phyloP scores from a whole-genome alignment of 2,113 vertebrate species.

The Triplophysa dalaica region DNA sequence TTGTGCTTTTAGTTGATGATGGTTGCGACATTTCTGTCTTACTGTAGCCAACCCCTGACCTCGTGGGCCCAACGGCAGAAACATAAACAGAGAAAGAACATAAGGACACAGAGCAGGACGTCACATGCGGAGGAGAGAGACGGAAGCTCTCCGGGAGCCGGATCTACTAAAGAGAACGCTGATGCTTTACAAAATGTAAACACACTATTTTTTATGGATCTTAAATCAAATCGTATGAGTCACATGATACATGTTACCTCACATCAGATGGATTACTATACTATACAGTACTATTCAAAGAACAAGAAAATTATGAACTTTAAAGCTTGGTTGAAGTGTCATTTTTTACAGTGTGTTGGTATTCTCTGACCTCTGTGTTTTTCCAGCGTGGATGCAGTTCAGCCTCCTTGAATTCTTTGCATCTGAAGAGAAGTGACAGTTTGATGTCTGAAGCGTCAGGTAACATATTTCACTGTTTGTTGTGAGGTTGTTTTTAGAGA shows the following conservation, averaged over 20 bases:
- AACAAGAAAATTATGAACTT: no score
- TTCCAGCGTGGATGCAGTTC: constrained; percentile 73
- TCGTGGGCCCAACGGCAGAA: constrained; percentile 92
- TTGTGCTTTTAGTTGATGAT: not conserved
- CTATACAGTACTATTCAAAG: no score
- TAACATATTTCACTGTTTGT: constrained; percentile 61
- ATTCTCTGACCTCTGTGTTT: constrained; percentile 31
- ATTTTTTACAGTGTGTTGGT: constrained; percentile 13
- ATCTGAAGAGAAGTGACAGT: constrained; percentile 81
- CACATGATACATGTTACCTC: not conserved
- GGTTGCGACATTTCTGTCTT: not conserved
- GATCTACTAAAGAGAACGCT: constrained; percentile 33
- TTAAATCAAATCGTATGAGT: no score
- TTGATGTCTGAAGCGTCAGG: constrained; percentile 85
- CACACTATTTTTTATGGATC: not conserved
- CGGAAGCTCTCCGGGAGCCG: constrained; percentile 37
- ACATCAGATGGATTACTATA: no score
- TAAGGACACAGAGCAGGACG: constrained; percentile 44
- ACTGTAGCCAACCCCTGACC: constrained; percentile 78
- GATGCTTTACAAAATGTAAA: constrained; percentile 46
- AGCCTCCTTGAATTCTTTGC: constrained; percentile 69
- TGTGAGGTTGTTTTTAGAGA: not conserved
- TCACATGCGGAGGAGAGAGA: constrained; percentile 56
- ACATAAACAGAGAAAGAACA: constrained; percentile 76
- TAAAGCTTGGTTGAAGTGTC: no score